These are phyloP conservation scores for Donacobius atricapilla DNA, from an alignment of 2,113 vertebrate species.

Conservation along the genomic window DNA sequence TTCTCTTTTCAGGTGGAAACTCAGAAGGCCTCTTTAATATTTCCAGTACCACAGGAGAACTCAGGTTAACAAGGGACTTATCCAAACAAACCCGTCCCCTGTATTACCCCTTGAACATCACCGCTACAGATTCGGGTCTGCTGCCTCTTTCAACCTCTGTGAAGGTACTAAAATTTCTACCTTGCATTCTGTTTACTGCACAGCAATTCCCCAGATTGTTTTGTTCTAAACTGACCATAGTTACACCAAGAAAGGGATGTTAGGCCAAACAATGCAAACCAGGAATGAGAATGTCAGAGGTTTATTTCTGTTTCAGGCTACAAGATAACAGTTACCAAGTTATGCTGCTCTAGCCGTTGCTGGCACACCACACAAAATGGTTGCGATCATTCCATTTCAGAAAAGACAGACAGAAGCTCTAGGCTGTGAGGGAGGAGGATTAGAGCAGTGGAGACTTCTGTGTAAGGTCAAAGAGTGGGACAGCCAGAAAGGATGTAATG, in stretches of 20 bases:
- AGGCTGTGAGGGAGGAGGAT: neutral
- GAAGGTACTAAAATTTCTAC: slow-evolving; percentile 22
- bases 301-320: neutral
- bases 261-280: neutral
- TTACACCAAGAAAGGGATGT: neutral
- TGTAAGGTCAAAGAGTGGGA: neutral
- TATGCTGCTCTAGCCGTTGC: neutral
- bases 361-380: neutral
- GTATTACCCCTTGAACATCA: slow-evolving; percentile 23
- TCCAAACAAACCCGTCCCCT: neutral
- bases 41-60: slow-evolving; percentile 37
- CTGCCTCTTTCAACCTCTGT: slow-evolving; percentile 36
- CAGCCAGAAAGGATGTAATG: neutral
- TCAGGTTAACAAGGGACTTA: slow-evolving; percentile 40
- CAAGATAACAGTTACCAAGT: neutral
- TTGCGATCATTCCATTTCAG: neutral
- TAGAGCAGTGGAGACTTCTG: neutral
- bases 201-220: neutral
- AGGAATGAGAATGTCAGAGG: neutral
- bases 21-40: slow-evolving; percentile 45
- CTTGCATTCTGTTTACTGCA: neutral
- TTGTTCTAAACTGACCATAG: neutral
- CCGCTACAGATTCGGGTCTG: neutral
- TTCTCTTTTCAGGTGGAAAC: slow-evolving; percentile 36
- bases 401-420: neutral